Evolutionary conservation across 2,113 vertebrate genomes (phyloP).

Genomic region (Oncorhynchus clarkii): DNA sequence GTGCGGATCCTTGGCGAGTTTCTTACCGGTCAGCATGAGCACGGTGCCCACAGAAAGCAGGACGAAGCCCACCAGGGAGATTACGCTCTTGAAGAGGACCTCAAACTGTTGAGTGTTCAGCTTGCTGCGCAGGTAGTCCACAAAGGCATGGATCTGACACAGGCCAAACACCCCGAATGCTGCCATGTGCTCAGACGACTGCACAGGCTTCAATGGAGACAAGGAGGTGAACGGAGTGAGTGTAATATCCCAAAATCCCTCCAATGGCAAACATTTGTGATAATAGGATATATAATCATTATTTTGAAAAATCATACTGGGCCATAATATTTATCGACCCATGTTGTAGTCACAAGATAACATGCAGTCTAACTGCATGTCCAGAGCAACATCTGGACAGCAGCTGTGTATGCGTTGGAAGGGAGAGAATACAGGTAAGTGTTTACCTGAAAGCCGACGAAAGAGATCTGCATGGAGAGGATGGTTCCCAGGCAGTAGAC

Average conservation of each 20-base stretch:
- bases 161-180: conserved; percentile 95
- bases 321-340: no score
- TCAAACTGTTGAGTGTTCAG: conserved; percentile 94
- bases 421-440: background rate
- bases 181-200: conserved; percentile 98
- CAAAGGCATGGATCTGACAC: conserved; percentile 95
- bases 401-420: background rate
- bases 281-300: no score
- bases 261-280: no score
- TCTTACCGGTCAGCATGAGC: conserved; percentile 92
- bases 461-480: conserved; percentile 99
- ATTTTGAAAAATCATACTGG: no score
- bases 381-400: background rate
- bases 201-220: conserved; percentile 80
- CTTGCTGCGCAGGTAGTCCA: conserved; percentile 96
- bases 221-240: background rate
- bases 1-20: no score
- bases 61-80: conserved; percentile 90
- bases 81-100: conserved; percentile 94
- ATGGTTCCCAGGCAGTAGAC: conserved; percentile 97
- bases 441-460: conserved; percentile 95
- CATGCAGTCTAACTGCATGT: background rate
- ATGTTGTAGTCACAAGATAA: background rate
- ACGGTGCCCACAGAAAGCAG: conserved; percentile 84
- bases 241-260: no score